Evolutionary conservation across 2,113 vertebrate genomes (phyloP), one percentile per base, ranked within the genome.

Genomic region (Daphoenositta chrysoptera): DNA sequence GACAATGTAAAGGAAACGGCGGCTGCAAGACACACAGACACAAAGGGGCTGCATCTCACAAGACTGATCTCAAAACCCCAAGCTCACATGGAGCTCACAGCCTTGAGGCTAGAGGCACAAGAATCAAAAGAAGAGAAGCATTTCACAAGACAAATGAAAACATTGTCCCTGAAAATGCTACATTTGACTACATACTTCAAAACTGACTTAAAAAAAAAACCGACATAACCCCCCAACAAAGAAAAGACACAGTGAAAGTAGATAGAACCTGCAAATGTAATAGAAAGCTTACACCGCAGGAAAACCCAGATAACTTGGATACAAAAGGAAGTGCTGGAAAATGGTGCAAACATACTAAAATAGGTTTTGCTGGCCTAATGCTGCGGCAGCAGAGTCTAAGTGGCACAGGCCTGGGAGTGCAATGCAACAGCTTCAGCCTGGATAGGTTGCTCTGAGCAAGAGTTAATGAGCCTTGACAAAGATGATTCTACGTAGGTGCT

Each of bases 1-100:
- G 90, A 99, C 99, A 13, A 99, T 97, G 97, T 99, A 99, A 11
- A 99, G 98, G 96, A 99, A 99, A 13, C 99, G 98, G 27, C 99
- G 98, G 75, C 99, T 99, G 96, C 69, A 80, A 96, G 71, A 84
- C 50, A 95, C 53, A 87, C 40, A 72, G 16, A 81, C 17, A 47
- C 51, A 69, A 37, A 57, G 58, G 44, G 35, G 84, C 47, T 76
- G 70, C 47, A 23, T 17, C 11, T 11, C 9, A n/a, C 88, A 40
- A 58, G 37, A 42, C 40, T 64, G 18, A 72, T 16, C 48, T 33
- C 69, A 42, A 83, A 89, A 33, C 20, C 18, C 44, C 33, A 40
- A 28, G 31, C 26, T 72, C 63, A 28, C 13, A 1, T 0, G 30
- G 31, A 64, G 54, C n/a, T 66, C 40, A 30, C 20, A 68, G 73